Conservation (phyloP, 2,113 vertebrate genomes). For the Chaenocephalus aceratus region DNA sequence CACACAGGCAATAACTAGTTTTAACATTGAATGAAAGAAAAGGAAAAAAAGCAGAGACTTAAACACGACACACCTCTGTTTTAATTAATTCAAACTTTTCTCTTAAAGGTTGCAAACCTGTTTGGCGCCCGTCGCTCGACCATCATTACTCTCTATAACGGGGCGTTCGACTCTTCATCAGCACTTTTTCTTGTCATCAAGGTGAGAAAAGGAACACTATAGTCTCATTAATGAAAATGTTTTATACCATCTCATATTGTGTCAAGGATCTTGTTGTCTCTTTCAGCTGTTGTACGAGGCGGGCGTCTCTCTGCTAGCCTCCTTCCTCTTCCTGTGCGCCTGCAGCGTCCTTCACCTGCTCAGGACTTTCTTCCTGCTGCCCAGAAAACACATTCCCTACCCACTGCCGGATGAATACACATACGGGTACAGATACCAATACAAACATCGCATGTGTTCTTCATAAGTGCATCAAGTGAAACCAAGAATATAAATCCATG, state of each 20-base stretch:
- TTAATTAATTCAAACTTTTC: not conserved
- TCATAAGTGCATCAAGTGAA: not conserved
- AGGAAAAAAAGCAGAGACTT: not conserved
- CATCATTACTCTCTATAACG: constrained; percentile 94
- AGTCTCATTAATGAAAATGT: not conserved
- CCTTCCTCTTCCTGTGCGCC: constrained; percentile 89
- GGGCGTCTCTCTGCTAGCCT: constrained; percentile 80
- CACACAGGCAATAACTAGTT: not conserved
- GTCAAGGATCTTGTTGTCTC: not conserved
- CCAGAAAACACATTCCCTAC: constrained; percentile 86
- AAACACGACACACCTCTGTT: not conserved
- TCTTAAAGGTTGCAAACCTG: constrained; percentile 90
- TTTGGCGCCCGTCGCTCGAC: constrained; percentile 91
- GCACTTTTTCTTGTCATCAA: constrained; percentile 92
- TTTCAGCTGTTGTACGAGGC: constrained; percentile 86
- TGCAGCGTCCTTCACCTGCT: constrained; percentile 87
- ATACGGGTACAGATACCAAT: constrained; percentile 86
- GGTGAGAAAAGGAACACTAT: constrained; percentile 75
- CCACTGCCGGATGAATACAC: constrained; percentile 86
- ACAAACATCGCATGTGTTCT: not conserved
- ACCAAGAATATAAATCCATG: not conserved
- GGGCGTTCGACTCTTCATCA: constrained; percentile 94
- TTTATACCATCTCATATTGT: not conserved
- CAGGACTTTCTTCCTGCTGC: constrained; percentile 91
- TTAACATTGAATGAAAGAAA: not conserved